Base-by-base conservation (phyloP, 2,113 vertebrate genomes). In the Apteryx owenii region DNA sequence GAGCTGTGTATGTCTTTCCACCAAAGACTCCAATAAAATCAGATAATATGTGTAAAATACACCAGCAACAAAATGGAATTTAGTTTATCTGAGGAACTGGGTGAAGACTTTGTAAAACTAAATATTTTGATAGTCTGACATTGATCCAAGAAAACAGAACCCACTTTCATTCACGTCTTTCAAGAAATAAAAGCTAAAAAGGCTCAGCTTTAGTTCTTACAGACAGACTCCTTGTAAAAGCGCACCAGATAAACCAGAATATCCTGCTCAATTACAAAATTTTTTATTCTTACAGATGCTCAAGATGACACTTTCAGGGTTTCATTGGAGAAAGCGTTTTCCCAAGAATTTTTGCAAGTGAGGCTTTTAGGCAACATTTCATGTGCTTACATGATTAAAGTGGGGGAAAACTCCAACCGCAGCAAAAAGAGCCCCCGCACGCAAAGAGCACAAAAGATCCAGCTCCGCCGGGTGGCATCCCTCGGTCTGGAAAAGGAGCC, bases 391-490 rank as follows among this genome's bases (percentile, higher is more conserved):
- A 5, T 76, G 88, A 83, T 83, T 94, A 82, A 85, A 79, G 42
- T 68, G 56, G 81, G 21, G 85, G 77, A 54, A 88, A 93, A 58
- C 51, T 54, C 25, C 66, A 83, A 72, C 20, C 5, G 1, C 65
- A 42, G 91, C 86, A 69, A 76, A 92, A 93, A 79, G 81, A 93
- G 79, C 68, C 76, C 94, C 76, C 94, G 92, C 80, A 83, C 66
- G 84, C 94, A 93, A 87, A 81, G 85, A 19, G 70, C 81, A 88
- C 76, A 53, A 91, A 81, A 87, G 88, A 61, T 7, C 38, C 85
- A 38, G 77, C 62, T 23, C 83, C 60, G 2, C 62, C 89, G 50
- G 81, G 85, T 71, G 90, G 92, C 80, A 92, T 70, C 22, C 68
- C 76, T n/a, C 64, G 68, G 50, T 9, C 73, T 79, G 44, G 36